Base-by-base conservation (phyloP, 2,888 invertebrate species). In the Meiosimyza decipiens region DNA sequence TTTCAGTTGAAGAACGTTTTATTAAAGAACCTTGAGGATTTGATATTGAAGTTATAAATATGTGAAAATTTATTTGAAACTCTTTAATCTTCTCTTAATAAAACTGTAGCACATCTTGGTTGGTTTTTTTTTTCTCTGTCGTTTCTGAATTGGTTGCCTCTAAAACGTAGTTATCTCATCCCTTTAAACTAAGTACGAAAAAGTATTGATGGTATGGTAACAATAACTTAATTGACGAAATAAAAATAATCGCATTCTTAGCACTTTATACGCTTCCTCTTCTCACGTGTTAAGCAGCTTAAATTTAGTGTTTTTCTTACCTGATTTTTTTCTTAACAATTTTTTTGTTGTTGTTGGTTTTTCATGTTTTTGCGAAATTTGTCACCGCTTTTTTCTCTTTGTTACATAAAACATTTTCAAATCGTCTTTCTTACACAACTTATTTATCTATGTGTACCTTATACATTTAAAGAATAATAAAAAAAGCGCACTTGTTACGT, bases 231-330 rank as follows among this genome's bases (percentile, higher is more conserved):
- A 40, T 40, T 40, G 9, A 40, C 0, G 9, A 40, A 40, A 40
- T 40, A 40, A 40, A 40, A 40, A 40, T 40, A 40, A 40, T 40
- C 40, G 40, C 9, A 40, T 40, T 40, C 9, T 40, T 40, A 40
- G 9, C 40, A 40, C 9, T 40, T 40, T 40, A 9, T 40, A 9
- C 40, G 40, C 40, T 40, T 40, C 40, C 9, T 5, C 9, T 9
- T 40, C 12, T 55, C 67, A 67, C 67, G 57, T 57, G 67, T 55
- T 55, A 57, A 67, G 49, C 67, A 18, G 67, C 57, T 67, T 67
- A 55, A 55, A 55, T 12, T 16, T 13, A 9, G 55, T 67, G 54
- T 57, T 67, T 67, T 67, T 51, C 50, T n/a, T 64, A 50, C 9
- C 22, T 40, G 57, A 55, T 47, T 67, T 67, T 62, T 47, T 47